Base-by-base conservation (phyloP, 2,888 invertebrate species). In the Bruchidius siliquastri region DNA sequence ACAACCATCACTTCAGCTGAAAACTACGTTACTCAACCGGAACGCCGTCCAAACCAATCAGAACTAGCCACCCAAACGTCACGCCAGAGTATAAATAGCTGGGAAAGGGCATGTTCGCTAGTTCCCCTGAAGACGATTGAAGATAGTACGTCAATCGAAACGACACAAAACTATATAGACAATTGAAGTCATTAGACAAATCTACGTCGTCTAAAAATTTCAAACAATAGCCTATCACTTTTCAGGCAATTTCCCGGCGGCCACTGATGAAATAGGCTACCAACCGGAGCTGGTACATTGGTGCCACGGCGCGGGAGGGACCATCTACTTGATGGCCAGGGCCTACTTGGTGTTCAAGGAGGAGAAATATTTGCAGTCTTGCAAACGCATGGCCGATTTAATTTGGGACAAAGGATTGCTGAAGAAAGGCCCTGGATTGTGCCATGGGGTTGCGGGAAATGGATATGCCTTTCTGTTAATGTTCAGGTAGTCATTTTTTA, bases 221-320 rank as follows among this genome's bases (percentile, higher is more conserved):
- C 26, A 8, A 2, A 26, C 8, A 2, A 4, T 26, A 4, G 3
- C 26, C 26, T 8, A 26, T 26, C 26, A 2, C 26, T 26, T 13
- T 49, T 13, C 70, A 81, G 81, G 81, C 4, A 82, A 86, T 78
- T 86, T 86, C 77, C 85, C 86, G 0, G 79, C 92, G 78, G 92
- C 93, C 3, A 88, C 92, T 83, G 94, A 92, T 79, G 93, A 95
- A 84, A 86, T 92, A 72, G 87, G 88, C 4, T 81, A 87, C 67
- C 85, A 86, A 18, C 92, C 94, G 74, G 92, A 94, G 76, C 86
- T 96, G 18, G 90, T 96, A 0, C 96, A 96, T 83, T 96, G 96
- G 96, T 96, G 96, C 84, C 96, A 96, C 84, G 96, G 96, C 0
- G 95, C 95, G 13, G 92, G 95, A 10, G 96, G 96, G 0, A 74